These are phyloP conservation scores for Drosophila sordidula DNA, from an alignment of 2,888 invertebrate genomes.

Conservation along the genomic window DNA sequence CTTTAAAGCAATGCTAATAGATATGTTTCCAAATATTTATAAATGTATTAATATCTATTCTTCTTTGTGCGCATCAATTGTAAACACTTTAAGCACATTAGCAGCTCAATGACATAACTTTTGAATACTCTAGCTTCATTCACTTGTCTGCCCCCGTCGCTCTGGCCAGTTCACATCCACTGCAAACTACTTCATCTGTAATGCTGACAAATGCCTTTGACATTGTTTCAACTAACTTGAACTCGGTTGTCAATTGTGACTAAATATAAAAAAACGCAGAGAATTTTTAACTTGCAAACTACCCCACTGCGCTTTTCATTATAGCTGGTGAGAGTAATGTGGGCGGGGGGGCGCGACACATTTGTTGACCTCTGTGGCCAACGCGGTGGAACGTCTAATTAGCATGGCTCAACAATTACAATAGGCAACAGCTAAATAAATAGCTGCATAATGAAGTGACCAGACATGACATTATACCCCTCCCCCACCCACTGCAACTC, in stretches of 20 bases:
- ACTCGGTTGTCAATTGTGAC: slow-evolving; percentile 16
- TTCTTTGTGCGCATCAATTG: too few species aligned
- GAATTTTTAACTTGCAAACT: slow-evolving; percentile 15
- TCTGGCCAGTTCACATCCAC: too few species aligned
- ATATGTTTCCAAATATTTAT: too few species aligned
- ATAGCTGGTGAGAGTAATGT: background rate
- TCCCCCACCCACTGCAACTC: background rate
- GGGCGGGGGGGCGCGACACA: slow-evolving; percentile 11
- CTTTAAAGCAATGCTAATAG: too few species aligned
- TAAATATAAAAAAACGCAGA: slow-evolving; percentile 10
- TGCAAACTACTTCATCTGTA: background rate
- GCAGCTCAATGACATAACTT: background rate
- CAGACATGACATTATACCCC: slow-evolving; percentile 41
- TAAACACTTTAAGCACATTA: background rate
- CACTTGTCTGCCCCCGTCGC: background rate
- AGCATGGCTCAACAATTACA: slow-evolving; percentile 52
- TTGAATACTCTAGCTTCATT: background rate
- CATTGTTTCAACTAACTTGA: slow-evolving; percentile 17
- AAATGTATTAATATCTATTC: too few species aligned
- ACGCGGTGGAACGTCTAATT: slow-evolving; percentile 56
- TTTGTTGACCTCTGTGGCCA: slow-evolving; percentile 43
- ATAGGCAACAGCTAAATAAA: slow-evolving; percentile 46
- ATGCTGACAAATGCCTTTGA: slow-evolving; percentile 29
- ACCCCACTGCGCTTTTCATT: slow-evolving; percentile 12
- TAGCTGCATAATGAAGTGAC: slow-evolving; percentile 59